phyloP scores from a whole-genome alignment of 2,888 invertebrate genomes.

The Melieria picta region DNA sequence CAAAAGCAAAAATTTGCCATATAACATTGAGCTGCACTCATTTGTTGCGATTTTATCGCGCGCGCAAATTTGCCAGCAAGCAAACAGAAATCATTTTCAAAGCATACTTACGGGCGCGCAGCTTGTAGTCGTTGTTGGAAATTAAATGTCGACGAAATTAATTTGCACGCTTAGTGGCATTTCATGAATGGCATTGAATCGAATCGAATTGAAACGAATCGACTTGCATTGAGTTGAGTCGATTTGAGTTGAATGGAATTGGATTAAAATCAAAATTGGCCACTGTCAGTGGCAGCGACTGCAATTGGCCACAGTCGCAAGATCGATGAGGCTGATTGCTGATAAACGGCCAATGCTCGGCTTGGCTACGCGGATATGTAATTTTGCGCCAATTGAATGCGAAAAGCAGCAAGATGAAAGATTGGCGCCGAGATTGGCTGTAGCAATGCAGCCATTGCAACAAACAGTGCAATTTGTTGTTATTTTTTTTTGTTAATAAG shows the following conservation, averaged over 20 bases:
- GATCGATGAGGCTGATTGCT: background rate
- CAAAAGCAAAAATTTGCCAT: background rate
- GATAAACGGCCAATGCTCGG: no score
- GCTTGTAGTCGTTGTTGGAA: background rate
- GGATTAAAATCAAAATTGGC: constrained; percentile 10
- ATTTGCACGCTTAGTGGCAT: constrained; percentile 27
- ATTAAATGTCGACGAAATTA: constrained; percentile 26
- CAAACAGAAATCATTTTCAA: no score
- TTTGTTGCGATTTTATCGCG: constrained; percentile 24
- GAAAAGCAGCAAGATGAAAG: no score
- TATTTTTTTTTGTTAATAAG: no score
- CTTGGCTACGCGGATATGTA: no score
- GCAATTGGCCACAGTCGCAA: constrained; percentile 19
- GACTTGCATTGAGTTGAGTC: constrained; percentile 21
- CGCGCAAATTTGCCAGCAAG: background rate
- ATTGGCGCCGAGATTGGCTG: no score
- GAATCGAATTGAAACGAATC: constrained; percentile 11
- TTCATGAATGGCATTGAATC: background rate
- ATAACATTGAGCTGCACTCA: constrained; percentile 7
- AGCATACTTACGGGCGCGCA: no score
- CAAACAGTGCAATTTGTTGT: no score
- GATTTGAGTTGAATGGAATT: constrained; percentile 28
- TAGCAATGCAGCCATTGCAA: no score
- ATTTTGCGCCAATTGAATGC: no score
- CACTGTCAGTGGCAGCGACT: constrained; percentile 12